These are phyloP conservation scores for Ennomos fuscantarius DNA, from an alignment of 2,888 invertebrate species.

Conservation along the genomic window DNA sequence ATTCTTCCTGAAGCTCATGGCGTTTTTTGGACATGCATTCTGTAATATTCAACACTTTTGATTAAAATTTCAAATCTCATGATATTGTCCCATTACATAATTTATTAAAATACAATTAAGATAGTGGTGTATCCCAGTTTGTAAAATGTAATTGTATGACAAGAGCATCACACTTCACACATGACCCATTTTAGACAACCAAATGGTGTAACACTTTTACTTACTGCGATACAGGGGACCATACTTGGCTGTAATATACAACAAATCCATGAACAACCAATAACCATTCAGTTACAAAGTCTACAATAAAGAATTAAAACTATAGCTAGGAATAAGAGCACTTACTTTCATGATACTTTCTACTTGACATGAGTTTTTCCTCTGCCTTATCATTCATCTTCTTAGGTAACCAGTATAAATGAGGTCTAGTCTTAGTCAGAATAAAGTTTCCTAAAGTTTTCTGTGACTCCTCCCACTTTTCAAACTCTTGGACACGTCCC, in stretches of 20 bases:
- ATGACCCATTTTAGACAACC: constrained; percentile 7
- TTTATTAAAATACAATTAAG: no score
- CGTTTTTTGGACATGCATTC: constrained; percentile 88
- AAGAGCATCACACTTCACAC: neutral
- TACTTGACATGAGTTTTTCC: constrained; percentile 87
- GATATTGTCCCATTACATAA: neutral
- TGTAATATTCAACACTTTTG: constrained; percentile 48
- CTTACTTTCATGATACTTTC: constrained; percentile 87
- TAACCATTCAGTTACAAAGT: no score
- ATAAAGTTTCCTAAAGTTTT: constrained; percentile 92
- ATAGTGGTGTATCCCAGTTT: no score
- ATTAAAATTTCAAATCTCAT: neutral
- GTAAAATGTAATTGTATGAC: no score
- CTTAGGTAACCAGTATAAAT: constrained; percentile 95
- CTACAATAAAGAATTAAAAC: no score
- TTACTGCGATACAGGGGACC: constrained; percentile 69
- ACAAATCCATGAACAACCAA: constrained; percentile 10
- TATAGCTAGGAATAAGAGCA: constrained; percentile 33
- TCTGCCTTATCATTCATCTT: constrained; percentile 89
- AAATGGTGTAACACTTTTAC: constrained; percentile 43
- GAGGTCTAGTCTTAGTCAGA: constrained; percentile 93
- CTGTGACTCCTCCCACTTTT: constrained; percentile 92
- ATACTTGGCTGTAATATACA: constrained; percentile 66
- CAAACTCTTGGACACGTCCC: constrained; percentile 94
- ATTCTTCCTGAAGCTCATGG: constrained; percentile 86